Percentiles rank a stretch among this genome's conserved stretches.
phyloP scores from a whole-genome alignment of 2,888 invertebrate genomes.

The Dasysyrphus tricinctus region DNA sequence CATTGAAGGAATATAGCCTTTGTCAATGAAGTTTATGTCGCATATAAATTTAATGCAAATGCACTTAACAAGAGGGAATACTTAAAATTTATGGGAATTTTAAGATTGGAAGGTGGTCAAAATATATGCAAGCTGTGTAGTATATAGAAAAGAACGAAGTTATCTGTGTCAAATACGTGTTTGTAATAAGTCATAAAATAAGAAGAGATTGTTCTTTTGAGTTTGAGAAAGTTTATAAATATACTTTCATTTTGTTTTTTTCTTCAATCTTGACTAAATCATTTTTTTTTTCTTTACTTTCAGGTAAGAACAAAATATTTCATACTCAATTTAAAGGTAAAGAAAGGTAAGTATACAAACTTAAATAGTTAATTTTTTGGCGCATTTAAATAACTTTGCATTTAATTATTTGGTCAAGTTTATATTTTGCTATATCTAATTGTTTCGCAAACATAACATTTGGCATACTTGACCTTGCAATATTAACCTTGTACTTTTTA shows the following conservation, averaged over 20 bases:
- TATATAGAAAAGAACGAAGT: not conserved
- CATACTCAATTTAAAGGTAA: no score
- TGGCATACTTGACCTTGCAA: no score
- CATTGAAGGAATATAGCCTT: not conserved
- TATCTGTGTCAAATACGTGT: conserved; percentile 28
- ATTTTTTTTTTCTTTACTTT: conserved; percentile 27
- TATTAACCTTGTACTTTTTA: no score
- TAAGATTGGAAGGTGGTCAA: conserved; percentile 5
- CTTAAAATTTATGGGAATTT: conserved; percentile 10
- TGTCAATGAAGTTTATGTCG: not conserved
- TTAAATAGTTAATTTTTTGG: no score
- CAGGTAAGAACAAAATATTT: conserved; percentile 40
- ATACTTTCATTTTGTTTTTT: not conserved
- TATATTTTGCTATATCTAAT: no score
- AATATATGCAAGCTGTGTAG: not conserved
- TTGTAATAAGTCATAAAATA: not conserved
- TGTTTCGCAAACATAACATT: no score
- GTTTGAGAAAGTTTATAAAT: not conserved
- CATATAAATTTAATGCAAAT: conserved; percentile 37
- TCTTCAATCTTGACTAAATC: not conserved
- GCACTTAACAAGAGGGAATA: not conserved
- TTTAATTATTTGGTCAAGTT: no score
- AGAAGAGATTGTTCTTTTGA: not conserved
- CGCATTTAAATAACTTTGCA: no score
- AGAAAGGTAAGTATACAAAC: no score